Percentiles rank a stretch among this genome's conserved stretches.
Conservation (phyloP, 2,797 vertebrate species). For the Liparis tanakae region DNA sequence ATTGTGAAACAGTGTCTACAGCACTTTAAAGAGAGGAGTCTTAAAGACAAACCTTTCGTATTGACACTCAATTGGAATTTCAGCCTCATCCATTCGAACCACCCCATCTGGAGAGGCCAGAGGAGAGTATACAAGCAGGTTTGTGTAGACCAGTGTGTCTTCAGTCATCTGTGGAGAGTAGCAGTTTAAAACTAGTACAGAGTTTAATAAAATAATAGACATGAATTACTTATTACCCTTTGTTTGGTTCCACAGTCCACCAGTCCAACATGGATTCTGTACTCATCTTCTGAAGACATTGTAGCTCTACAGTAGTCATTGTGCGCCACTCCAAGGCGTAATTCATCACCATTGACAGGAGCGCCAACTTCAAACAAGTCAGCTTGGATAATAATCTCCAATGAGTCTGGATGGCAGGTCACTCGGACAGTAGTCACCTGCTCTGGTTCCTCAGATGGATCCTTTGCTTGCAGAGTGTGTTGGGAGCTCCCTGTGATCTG, state of each 20-base stretch:
- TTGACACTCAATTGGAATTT: slow-evolving; percentile 51
- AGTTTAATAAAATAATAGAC: no score
- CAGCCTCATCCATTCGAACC: slow-evolving; percentile 74
- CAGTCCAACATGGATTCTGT: no score
- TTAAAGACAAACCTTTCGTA: slow-evolving; percentile 70
- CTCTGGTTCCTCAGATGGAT: no score
- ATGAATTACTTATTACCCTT: no score
- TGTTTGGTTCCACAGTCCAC: slow-evolving; percentile 26
- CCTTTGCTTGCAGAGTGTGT: no score
- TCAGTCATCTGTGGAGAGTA: slow-evolving; percentile 67
- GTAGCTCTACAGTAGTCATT: no score
- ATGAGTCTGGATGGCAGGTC: no score
- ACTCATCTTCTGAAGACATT: no score
- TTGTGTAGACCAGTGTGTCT: slow-evolving; percentile 76
- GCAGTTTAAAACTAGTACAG: neutral
- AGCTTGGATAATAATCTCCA: slow-evolving; percentile 2
- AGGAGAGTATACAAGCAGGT: slow-evolving; percentile 78
- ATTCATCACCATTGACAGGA: no score
- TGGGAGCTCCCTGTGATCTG: no score
- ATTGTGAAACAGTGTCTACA: rapidly evolving
- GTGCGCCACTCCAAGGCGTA: no score
- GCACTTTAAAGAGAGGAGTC: rapidly evolving
- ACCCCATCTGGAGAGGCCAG: slow-evolving; percentile 57
- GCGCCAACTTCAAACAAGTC: slow-evolving; percentile 41
- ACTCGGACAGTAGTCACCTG: no score